A percentile compares a stretch with the other conserved stretches of the same genome.
Conservation (phyloP, 2,797 vertebrate genomes). For the Bradypodion pumilum region DNA sequence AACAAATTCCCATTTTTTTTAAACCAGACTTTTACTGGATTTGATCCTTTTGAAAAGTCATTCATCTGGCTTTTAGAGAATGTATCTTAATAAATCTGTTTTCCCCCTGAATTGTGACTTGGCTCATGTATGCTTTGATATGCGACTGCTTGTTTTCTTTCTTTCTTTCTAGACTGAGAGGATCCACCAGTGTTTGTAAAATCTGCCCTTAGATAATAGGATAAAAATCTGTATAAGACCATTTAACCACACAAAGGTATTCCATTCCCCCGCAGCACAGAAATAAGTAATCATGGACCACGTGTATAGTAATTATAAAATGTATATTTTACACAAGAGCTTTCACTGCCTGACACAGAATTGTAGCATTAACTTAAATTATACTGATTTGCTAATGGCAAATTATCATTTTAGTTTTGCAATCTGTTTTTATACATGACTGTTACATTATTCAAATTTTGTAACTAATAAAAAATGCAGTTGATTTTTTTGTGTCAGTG, state of each 20-base stretch:
- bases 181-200: conserved; percentile 52
- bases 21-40: not conserved
- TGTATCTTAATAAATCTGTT: not conserved
- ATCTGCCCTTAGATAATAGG: conserved; percentile 36
- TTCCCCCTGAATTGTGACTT: not conserved
- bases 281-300: conserved; percentile 39
- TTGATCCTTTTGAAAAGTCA: not conserved
- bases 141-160: not conserved
- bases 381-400: conserved; percentile 14
- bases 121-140: not conserved
- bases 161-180: conserved; percentile 39
- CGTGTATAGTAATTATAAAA: not conserved
- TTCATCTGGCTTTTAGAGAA: not conserved
- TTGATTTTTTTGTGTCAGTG: not conserved
- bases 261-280: conserved; percentile 45
- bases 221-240: conserved; percentile 27
- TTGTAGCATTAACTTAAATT: not conserved
- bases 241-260: conserved; percentile 26
- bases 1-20: not conserved
- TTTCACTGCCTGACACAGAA: not conserved
- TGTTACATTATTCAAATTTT: not conserved
- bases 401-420: not conserved
- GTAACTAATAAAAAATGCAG: not conserved
- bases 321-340: not conserved
- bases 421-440: not conserved